Evolutionary conservation across 2,888 invertebrate species (phyloP), one percentile per base, ranked within the genome.

Genomic region (Caenorhabditis becei): DNA sequence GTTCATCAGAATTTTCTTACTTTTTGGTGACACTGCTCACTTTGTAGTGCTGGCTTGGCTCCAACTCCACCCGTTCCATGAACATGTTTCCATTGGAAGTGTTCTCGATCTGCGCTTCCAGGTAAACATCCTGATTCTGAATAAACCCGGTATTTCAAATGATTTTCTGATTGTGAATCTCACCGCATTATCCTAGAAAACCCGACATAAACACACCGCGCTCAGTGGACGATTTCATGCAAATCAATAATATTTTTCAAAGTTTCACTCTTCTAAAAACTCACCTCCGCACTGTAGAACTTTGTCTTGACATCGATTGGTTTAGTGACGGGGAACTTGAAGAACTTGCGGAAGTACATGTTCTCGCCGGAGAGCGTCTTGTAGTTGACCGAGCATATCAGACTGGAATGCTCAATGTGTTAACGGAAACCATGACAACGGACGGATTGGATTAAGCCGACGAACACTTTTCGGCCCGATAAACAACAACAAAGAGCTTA

Each of bases 241-340:
- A 81, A 77, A 72, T 51, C 56, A 51, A 16, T 24, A 11, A 5
- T n/a, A 56, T 96, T 70, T 56, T 18, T 18, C 11, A 26, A 18
- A 54, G 2, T 16, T 24, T 20, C 24, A 23, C n/a, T 24, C 26
- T 28, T 28, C 11, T n/a, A 35, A 47, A 49, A 35, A 63, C 71
- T 23, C 92, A 94, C 94, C 93, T 94, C 97, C 1, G 96, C 96
- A 93, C 96, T 97, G 91, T 96, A 97, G 92, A 98, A 90, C 92
- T 98, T 97, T 0, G 98, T 98, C 93, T 97, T 97, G 0, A 99
- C 97, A 93, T 99, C 98, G 59, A 99, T 93, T 2, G 98, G 98
- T 91, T 98, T 98, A 89, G 97, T 94, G 0, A 99, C 98, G 88
- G 93, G 93, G 92, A 99, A 98, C 92, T 97, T 98, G 92, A 98